phyloP scores from a whole-genome alignment of 1,140 invertebrate genomes.

The Trachymyrmex cornetzi region DNA sequence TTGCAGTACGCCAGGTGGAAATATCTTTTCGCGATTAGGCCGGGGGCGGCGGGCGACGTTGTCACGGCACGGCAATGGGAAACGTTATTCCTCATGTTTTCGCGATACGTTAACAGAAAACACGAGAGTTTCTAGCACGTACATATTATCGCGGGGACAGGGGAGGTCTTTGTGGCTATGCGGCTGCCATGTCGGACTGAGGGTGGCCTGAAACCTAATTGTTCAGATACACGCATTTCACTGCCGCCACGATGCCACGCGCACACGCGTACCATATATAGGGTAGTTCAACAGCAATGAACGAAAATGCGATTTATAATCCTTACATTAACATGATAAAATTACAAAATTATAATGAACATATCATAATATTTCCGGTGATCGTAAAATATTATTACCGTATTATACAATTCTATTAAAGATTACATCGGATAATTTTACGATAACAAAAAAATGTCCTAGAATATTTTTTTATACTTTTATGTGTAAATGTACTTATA shows the following conservation, averaged over 20 bases:
- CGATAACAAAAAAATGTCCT: not conserved
- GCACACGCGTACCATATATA: constrained; percentile 10
- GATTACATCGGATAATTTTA: not conserved
- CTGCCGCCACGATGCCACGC: constrained; percentile 46
- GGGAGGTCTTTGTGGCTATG: not conserved
- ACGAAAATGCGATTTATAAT: not conserved
- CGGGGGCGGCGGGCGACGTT: constrained; percentile 57
- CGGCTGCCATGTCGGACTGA: constrained; percentile 58
- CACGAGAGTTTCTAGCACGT: constrained; percentile 78
- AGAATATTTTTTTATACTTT: not conserved
- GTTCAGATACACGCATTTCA: constrained; percentile 82
- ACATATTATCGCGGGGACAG: constrained; percentile 73
- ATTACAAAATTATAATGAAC: not conserved
- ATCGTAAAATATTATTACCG: not conserved
- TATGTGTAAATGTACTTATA: not conserved
- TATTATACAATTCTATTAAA: not conserved
- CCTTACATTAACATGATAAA: not conserved
- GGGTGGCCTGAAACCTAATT: constrained; percentile 79
- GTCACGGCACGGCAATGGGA: constrained; percentile 75
- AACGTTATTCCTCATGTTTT: constrained; percentile 78
- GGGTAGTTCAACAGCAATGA: constrained; percentile 10
- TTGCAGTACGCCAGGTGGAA: constrained; percentile 67
- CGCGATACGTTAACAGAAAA: constrained; percentile 80
- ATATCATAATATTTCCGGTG: not conserved
- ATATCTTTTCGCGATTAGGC: constrained; percentile 75